Base-by-base conservation (phyloP, 2,113 vertebrate species). In the Malurus alboscapulatus region DNA sequence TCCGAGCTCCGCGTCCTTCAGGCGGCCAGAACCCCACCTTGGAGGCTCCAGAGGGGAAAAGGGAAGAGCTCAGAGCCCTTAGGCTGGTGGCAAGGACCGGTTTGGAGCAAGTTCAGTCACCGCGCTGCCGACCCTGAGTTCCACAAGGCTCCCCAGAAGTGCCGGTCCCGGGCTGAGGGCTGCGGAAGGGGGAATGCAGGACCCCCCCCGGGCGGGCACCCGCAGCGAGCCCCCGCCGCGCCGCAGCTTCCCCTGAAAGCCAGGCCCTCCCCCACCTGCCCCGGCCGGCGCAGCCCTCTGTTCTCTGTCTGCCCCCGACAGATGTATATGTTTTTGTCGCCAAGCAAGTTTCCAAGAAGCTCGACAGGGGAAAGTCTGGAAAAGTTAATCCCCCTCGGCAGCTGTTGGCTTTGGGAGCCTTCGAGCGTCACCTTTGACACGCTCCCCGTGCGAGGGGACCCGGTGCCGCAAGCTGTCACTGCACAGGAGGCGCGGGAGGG, bases 391-490 rank as follows among this genome's bases (percentile, higher is more conserved):
- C 98, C 97, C 81, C 97, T 96, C 97, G 97, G 98, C 98, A 98
- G 98, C 98, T 98, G 98, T 98, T 98, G 97, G 98, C 98, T 98
- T 98, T 97, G 96, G 97, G 98, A 98, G 98, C 98, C 98, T 98
- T 98, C 97, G 98, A 98, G 98, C 98, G 97, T 98, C 98, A 98
- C 98, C 98, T 99, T 98, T 98, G 98, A 98, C 98, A 98, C 97
- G 97, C 97, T 96, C 96, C 97, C 98, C 96, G 88, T 78, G 88
- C 88, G 97, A 95, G 97, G 96, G 96, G 74, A 95, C 97, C 97
- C 97, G 96, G 97, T 96, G 93, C 98, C 97, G 96, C 98, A 98
- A 98, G 98, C 98, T 98, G 98, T 98, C 98, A 97, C 97, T 94
- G 87, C 97, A 62, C 95, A 65, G 89, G 90, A 92, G 88, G 92